Conservation (phyloP, 2,797 vertebrate genomes). For the Cheirogaleus major region DNA sequence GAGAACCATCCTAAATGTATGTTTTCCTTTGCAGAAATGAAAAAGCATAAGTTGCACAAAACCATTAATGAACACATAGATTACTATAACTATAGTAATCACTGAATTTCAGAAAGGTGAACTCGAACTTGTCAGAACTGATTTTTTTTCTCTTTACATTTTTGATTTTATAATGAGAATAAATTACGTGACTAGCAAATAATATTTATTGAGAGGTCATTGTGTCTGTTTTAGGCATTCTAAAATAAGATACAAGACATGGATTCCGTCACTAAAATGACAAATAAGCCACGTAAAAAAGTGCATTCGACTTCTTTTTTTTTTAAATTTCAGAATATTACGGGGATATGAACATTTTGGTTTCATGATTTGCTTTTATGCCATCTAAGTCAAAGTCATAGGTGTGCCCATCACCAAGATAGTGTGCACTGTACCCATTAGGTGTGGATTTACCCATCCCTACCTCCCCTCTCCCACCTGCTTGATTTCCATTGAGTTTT, state of each 20-base stretch:
- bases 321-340: no score
- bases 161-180: background rate
- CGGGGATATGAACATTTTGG: no score
- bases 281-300: background rate
- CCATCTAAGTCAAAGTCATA: no score
- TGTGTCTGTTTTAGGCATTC: background rate
- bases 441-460: no score
- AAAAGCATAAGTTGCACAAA: background rate
- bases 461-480: no score
- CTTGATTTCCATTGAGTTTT: no score
- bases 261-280: background rate
- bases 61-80: background rate
- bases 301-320: no score
- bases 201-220: background rate
- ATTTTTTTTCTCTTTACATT: background rate
- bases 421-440: no score
- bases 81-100: background rate
- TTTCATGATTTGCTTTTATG: no score
- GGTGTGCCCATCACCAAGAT: no score
- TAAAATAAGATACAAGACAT: background rate
- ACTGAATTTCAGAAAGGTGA: background rate
- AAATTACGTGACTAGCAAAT: background rate
- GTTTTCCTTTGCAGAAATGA: slow-evolving; percentile 46
- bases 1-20: background rate
- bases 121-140: background rate